A percentile compares a stretch with the other conserved stretches of the same genome.
These are phyloP conservation scores for Pangasius djambal DNA, from an alignment of 2,797 vertebrate species.

Conservation along the genomic window DNA sequence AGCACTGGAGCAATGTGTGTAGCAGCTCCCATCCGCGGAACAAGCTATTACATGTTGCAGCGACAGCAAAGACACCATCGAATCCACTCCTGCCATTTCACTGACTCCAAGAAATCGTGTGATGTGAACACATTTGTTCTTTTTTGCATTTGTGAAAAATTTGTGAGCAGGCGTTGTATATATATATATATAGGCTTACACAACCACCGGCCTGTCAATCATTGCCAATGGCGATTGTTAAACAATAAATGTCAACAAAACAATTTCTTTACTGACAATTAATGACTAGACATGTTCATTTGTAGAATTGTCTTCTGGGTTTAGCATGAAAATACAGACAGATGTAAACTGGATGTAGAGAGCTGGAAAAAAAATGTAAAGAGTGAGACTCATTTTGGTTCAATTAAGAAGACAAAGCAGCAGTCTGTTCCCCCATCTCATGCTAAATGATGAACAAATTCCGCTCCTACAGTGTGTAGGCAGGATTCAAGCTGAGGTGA, in stretches of 20 bases:
- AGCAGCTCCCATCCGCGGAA: slow-evolving; percentile 23
- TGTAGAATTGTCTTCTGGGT: not conserved
- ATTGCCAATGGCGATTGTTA: not conserved
- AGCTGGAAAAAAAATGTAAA: not conserved
- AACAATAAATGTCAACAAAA: not conserved
- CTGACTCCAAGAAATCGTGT: not conserved
- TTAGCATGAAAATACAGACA: not conserved
- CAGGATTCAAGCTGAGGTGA: slow-evolving; percentile 25
- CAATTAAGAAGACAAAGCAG: slow-evolving; percentile 14
- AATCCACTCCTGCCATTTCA: slow-evolving; percentile 23
- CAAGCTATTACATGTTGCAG: slow-evolving; percentile 41
- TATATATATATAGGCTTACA: not conserved
- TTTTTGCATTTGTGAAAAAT: not conserved
- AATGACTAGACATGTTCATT: not conserved
- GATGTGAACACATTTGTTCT: not conserved
- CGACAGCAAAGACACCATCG: slow-evolving; percentile 26
- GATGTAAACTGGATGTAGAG: not conserved
- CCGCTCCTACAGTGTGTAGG: slow-evolving; percentile 24
- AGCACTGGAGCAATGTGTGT: slow-evolving; percentile 31
- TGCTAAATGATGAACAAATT: slow-evolving; percentile 37
- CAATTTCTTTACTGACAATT: not conserved
- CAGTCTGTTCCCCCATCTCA: slow-evolving; percentile 6
- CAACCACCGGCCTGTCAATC: not conserved
- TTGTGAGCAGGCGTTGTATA: not conserved
- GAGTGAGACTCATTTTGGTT: not conserved